phyloP scores from a whole-genome alignment of 2,888 invertebrate genomes.

The Gisinianus flammeolus region DNA sequence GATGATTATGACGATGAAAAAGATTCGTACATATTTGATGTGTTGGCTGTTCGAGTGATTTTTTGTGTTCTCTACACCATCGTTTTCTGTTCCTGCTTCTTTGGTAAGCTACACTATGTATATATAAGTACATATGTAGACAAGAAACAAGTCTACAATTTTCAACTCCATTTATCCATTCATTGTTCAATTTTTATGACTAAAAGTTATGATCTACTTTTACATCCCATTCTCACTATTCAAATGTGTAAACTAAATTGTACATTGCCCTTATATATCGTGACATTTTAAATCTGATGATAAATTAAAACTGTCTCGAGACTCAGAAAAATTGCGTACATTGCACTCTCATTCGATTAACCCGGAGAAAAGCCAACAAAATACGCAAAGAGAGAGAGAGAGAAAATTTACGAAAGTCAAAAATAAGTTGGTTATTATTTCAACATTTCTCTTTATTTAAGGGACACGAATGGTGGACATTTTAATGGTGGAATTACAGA shows the following conservation, averaged over 20 bases:
- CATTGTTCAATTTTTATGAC: too few relatives aligned
- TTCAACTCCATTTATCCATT: too few relatives aligned
- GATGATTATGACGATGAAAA: background rate
- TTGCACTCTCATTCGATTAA: too few relatives aligned
- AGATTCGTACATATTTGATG: background rate
- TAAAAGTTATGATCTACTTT: background rate
- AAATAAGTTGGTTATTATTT: background rate
- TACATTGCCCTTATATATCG: background rate
- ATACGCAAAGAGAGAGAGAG: too few relatives aligned
- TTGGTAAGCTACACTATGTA: background rate
- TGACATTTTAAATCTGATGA: background rate
- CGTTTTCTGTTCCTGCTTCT: conserved; percentile 3
- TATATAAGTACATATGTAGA: background rate
- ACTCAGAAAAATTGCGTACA: too few relatives aligned
- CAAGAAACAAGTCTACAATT: too few relatives aligned
- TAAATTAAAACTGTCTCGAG: too few relatives aligned
- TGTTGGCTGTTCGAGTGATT: background rate
- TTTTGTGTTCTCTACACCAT: background rate
- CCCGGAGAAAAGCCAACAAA: too few relatives aligned
- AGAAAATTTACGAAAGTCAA: too few relatives aligned
- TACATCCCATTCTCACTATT: background rate
- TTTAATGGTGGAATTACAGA: too few relatives aligned
- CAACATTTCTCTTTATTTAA: too few relatives aligned
- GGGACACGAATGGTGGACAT: too few relatives aligned
- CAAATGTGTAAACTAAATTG: background rate